phyloP scores from a whole-genome alignment of 2,797 vertebrate genomes.

The Sphaeramia orbicularis region DNA sequence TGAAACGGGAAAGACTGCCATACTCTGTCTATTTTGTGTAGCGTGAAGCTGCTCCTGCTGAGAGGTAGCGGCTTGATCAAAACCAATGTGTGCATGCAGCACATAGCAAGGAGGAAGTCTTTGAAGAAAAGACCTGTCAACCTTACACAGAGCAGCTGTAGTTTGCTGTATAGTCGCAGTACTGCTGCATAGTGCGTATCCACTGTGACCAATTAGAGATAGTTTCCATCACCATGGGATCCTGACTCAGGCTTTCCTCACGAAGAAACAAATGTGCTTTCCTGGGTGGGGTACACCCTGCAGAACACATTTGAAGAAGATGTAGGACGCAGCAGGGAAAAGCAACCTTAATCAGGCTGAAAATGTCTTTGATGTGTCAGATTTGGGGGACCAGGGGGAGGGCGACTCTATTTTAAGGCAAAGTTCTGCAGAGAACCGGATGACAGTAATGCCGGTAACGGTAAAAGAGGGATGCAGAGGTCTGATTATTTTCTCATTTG shows the following conservation, averaged over 20 bases:
- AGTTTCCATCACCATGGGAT: slow-evolving; percentile 56
- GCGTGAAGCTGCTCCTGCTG: slow-evolving; percentile 9
- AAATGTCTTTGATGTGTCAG: slow-evolving; percentile 61
- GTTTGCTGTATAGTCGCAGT: slow-evolving; percentile 42
- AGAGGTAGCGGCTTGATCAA: slow-evolving; percentile 26
- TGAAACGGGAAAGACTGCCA: not conserved
- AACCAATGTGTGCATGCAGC: slow-evolving; percentile 27
- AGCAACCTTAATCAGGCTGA: slow-evolving; percentile 62
- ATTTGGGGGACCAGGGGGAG: slow-evolving; percentile 25
- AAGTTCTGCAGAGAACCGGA: slow-evolving; percentile 2
- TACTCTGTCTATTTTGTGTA: slow-evolving; percentile 10
- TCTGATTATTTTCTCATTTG: slow-evolving; percentile 32
- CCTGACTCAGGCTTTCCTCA: slow-evolving; percentile 62
- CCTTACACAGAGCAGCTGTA: slow-evolving; percentile 55
- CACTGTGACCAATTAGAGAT: slow-evolving; percentile 73
- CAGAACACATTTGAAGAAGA: not conserved
- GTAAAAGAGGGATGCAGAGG: slow-evolving; percentile 18
- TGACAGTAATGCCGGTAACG: slow-evolving; percentile 10
- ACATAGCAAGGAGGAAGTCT: slow-evolving; percentile 25
- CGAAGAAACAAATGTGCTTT: slow-evolving; percentile 52
- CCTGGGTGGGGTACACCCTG: slow-evolving; percentile 27
- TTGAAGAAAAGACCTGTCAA: slow-evolving; percentile 62
- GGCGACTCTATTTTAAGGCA: slow-evolving; percentile 37
- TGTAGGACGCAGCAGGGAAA: slow-evolving; percentile 20
- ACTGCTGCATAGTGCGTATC: slow-evolving; percentile 38